These are phyloP conservation scores for Syrphus vitripennis DNA, from an alignment of 2,888 invertebrate genomes.

Conservation along the genomic window DNA sequence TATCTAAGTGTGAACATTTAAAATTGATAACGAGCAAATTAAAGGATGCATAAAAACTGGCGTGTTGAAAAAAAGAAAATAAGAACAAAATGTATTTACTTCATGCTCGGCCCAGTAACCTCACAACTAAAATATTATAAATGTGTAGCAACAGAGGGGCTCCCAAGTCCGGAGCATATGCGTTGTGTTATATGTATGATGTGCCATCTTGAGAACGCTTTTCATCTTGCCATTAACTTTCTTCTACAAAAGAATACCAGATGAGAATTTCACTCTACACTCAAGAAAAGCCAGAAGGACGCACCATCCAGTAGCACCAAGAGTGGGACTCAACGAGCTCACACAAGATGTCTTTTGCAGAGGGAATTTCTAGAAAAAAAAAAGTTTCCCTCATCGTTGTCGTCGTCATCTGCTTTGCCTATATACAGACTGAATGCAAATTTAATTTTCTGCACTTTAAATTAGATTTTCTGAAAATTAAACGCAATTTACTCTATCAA, in stretches of 20 bases:
- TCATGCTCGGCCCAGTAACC: constrained; percentile 16
- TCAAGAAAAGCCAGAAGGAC: constrained; percentile 17
- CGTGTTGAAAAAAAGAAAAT: not conserved
- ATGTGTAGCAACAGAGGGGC: not conserved
- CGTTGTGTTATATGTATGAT: constrained; percentile 7
- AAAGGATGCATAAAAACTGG: constrained; percentile 17
- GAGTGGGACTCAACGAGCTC: constrained; percentile 24
- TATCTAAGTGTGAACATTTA: constrained; percentile 12
- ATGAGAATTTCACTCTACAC: constrained; percentile 66
- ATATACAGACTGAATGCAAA: constrained; percentile 71
- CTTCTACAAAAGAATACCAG: constrained; percentile 60
- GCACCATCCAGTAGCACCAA: not conserved
- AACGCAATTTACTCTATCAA: constrained; percentile 70
- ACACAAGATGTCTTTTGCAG: constrained; percentile 49
- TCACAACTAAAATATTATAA: not conserved
- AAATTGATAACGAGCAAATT: not conserved
- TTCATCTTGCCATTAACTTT: constrained; percentile 51
- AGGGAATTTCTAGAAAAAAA: constrained; percentile 55
- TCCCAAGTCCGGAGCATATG: constrained; percentile 5
- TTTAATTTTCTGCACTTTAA: constrained; percentile 72
- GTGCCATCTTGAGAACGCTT: constrained; percentile 35
- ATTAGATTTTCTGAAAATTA: constrained; percentile 71
- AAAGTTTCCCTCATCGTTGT: constrained; percentile 63
- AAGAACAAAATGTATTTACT: not conserved
- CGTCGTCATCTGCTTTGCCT: constrained; percentile 51